Conservation (phyloP, 2,888 invertebrate genomes). For the Hanleya hanleyi region DNA sequence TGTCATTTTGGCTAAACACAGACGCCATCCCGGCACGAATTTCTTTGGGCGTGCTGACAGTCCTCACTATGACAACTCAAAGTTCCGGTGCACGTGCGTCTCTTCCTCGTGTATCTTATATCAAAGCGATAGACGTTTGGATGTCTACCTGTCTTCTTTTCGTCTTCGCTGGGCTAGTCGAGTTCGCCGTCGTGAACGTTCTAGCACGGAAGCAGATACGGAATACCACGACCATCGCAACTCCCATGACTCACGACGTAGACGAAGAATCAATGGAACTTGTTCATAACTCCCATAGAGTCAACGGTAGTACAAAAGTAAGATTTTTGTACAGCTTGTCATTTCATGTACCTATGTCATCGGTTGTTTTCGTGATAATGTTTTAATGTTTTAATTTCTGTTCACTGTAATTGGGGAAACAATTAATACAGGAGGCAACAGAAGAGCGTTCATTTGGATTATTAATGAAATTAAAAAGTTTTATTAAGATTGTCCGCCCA, state of each 20-base stretch:
- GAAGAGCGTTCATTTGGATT: too few species aligned
- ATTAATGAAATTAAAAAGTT: too few species aligned
- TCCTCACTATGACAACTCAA: slow-evolving; percentile 85
- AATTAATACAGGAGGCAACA: too few species aligned
- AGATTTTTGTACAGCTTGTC: too few species aligned
- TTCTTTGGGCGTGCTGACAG: slow-evolving; percentile 88
- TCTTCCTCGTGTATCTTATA: slow-evolving; percentile 91
- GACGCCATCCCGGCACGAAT: slow-evolving; percentile 93
- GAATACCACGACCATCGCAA: background rate
- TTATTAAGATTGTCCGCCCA: too few species aligned
- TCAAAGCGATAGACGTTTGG: slow-evolving; percentile 86
- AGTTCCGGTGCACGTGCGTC: slow-evolving; percentile 93
- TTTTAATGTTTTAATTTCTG: too few species aligned
- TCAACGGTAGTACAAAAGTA: background rate
- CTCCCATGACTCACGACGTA: too few species aligned
- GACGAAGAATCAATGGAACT: slow-evolving; percentile 7
- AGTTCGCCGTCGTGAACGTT: slow-evolving; percentile 88
- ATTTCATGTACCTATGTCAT: too few species aligned
- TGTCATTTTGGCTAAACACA: slow-evolving; percentile 91
- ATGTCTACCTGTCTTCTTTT: slow-evolving; percentile 84
- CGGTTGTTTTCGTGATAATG: too few species aligned
- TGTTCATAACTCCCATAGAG: background rate
- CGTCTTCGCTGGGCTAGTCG: slow-evolving; percentile 86
- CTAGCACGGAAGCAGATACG: slow-evolving; percentile 17
- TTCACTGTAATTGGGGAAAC: too few species aligned